Conservation (phyloP, 2,888 invertebrate genomes). For the Caradrina clavipalpis region DNA sequence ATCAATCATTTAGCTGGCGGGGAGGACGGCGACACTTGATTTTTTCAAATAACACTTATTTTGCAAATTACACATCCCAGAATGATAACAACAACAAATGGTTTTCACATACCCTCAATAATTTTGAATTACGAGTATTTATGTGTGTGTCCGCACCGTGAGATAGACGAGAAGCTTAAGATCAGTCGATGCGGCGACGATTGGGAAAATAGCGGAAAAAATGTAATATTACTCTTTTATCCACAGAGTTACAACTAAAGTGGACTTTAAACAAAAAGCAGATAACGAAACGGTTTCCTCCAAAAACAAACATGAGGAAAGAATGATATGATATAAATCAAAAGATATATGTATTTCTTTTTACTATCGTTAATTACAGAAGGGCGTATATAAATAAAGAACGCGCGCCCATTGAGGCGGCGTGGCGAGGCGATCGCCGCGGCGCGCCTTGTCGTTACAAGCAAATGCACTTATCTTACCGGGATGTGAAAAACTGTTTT, state of each 20-base stretch:
- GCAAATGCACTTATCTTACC: constrained; percentile 91
- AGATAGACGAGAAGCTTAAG: no score
- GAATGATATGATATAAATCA: constrained; percentile 84
- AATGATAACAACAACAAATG: no score
- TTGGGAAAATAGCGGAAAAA: neutral
- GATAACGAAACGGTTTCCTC: constrained; percentile 70
- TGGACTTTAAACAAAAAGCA: constrained; percentile 65
- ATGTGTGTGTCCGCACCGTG: no score
- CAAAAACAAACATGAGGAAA: constrained; percentile 72
- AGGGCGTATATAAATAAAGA: constrained; percentile 89
- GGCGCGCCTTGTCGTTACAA: constrained; percentile 89
- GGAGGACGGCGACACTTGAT: no score
- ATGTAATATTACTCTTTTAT: constrained; percentile 30
- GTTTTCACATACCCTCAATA: no score
- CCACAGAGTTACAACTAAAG: constrained; percentile 45
- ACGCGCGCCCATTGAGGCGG: constrained; percentile 85
- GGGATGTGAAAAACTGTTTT: constrained; percentile 88
- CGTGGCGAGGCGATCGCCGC: constrained; percentile 82
- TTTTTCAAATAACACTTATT: no score
- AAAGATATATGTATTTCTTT: constrained; percentile 85
- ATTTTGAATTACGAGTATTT: no score
- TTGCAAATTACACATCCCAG: no score
- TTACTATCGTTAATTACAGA: constrained; percentile 89
- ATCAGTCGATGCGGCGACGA: no score
- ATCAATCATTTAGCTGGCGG: no score